Conservation (phyloP, 2,113 vertebrate species). For the Etia nguti region DNA sequence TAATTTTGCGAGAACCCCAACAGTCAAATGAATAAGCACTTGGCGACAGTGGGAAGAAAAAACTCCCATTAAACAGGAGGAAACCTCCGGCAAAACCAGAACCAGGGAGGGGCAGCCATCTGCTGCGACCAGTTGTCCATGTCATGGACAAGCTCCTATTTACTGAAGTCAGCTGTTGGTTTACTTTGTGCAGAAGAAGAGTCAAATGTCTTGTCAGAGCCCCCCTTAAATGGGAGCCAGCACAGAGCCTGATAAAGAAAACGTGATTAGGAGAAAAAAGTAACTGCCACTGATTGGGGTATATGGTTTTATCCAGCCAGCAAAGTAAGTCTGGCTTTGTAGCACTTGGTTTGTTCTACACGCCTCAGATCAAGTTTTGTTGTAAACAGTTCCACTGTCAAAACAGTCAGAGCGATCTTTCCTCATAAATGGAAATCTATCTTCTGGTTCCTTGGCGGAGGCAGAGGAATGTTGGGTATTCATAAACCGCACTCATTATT, state of each 20-base stretch:
- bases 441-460: not conserved
- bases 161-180: not conserved
- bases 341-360: not conserved
- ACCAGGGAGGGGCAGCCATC: not conserved
- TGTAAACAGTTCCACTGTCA: not conserved
- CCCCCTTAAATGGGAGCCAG: not conserved
- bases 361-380: not conserved
- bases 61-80: not conserved
- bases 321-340: not conserved
- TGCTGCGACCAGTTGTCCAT: not conserved
- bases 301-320: not conserved
- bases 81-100: not conserved
- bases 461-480: slow-evolving; percentile 23
- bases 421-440: slow-evolving; percentile 33
- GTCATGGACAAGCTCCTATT: not conserved
- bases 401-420: not conserved
- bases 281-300: not conserved
- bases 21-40: too few relatives aligned
- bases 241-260: not conserved
- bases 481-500: slow-evolving; percentile 39
- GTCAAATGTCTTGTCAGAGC: not conserved
- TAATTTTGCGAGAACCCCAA: too few relatives aligned
- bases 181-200: not conserved
- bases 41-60: too few relatives aligned
- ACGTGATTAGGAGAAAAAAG: not conserved